phyloP scores from a whole-genome alignment of 1,140 invertebrate species.

The Drosophila bipectinata region DNA sequence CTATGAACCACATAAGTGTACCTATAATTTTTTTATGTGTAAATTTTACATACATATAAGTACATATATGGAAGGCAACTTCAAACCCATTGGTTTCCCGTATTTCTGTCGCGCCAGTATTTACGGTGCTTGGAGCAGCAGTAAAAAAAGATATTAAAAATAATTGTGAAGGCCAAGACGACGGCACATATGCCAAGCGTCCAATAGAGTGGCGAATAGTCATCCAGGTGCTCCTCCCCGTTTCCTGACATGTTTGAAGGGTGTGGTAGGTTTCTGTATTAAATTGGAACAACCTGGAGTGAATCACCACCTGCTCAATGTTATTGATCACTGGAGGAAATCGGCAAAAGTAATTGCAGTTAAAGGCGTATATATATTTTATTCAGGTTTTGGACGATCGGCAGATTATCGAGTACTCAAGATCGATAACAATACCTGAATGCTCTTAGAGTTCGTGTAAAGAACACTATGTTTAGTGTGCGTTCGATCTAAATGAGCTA shows the following conservation, averaged over 20 bases:
- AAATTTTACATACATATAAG: neutral
- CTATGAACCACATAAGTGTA: neutral
- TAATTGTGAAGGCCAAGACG: neutral
- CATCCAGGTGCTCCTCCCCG: neutral
- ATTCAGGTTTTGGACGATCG: neutral
- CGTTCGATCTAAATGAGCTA: too few species aligned
- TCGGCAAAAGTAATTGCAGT: neutral
- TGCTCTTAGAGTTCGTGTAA: neutral
- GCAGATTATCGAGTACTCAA: neutral
- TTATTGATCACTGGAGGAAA: neutral
- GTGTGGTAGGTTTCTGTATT: neutral
- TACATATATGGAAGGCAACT: neutral
- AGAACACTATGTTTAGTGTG: too few species aligned
- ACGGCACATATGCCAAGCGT: neutral
- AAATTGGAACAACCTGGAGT: neutral
- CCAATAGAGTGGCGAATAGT: neutral
- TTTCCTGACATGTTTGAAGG: neutral
- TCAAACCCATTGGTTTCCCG: neutral
- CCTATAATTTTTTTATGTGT: too few species aligned
- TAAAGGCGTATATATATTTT: neutral
- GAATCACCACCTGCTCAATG: neutral
- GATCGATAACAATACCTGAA: neutral
- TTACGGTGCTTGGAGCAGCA: constrained; percentile 1
- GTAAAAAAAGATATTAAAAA: neutral
- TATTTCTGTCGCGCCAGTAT: neutral